phyloP scores from a whole-genome alignment of 1,140 invertebrate species.

The Drosophila orosa region DNA sequence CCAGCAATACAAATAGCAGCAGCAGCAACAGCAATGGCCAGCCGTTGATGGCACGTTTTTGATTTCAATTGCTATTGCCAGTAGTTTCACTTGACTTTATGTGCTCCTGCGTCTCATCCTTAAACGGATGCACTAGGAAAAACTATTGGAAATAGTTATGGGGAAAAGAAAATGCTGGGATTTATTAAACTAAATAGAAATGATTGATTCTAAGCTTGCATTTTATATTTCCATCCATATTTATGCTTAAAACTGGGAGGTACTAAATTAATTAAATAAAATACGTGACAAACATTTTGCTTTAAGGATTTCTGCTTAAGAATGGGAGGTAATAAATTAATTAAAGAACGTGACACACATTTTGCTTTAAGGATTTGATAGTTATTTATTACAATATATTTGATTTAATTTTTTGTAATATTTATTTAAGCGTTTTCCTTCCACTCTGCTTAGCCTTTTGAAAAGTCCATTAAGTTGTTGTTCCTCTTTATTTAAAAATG shows the following conservation, averaged over 20 bases:
- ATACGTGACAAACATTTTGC: background rate
- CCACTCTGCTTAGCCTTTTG: rapidly evolving
- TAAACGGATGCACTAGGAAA: slow-evolving; percentile 23
- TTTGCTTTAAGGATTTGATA: background rate
- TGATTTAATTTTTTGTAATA: background rate
- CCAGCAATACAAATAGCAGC: slow-evolving; percentile 20
- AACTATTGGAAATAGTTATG: background rate
- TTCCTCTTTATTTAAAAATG: background rate
- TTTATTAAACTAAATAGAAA: background rate
- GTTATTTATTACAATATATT: background rate
- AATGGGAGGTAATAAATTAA: no score
- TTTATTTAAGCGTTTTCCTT: background rate
- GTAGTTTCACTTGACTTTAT: slow-evolving; percentile 64
- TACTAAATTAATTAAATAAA: no score
- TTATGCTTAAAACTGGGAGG: background rate
- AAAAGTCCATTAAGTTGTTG: background rate
- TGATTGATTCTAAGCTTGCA: background rate
- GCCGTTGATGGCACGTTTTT: slow-evolving; percentile 74
- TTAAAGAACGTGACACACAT: background rate
- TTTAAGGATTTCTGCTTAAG: background rate
- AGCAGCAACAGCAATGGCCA: slow-evolving; percentile 24
- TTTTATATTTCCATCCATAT: background rate
- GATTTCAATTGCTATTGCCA: slow-evolving; percentile 68
- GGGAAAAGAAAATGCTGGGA: background rate
- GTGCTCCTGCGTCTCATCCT: slow-evolving; percentile 41